These are phyloP conservation scores for Amphiura filiformis DNA, from an alignment of 35 echinoderm and acorn worm genomes.

Conservation along the genomic window DNA sequence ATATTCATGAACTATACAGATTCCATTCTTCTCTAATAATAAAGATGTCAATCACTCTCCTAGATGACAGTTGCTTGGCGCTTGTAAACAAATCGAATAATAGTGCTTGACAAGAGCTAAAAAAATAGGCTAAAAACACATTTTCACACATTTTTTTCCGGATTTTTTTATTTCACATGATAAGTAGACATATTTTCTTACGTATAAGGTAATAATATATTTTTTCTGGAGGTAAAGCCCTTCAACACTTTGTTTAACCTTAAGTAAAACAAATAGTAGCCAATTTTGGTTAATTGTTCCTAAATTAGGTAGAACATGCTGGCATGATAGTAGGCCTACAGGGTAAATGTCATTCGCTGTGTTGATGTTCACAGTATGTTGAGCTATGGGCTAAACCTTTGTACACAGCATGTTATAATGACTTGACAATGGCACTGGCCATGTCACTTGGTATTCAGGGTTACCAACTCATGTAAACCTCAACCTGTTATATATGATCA, in stretches of 20 bases:
- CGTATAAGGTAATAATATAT: too few species aligned
- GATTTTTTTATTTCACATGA: too few species aligned
- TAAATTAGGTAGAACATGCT: neutral
- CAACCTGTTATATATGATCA: neutral
- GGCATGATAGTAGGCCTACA: neutral
- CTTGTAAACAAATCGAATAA: too few species aligned
- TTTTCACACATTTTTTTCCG: too few species aligned
- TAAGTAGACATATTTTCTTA: too few species aligned
- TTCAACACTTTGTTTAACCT: too few species aligned
- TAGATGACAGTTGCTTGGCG: too few species aligned
- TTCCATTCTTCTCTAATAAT: too few species aligned
- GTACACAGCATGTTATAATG: neutral
- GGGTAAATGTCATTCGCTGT: neutral
- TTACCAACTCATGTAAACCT: neutral
- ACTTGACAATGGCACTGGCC: neutral
- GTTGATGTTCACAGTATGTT: neutral
- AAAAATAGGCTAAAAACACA: too few species aligned
- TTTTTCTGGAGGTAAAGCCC: too few species aligned
- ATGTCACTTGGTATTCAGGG: neutral
- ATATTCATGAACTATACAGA: neutral
- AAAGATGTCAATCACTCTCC: too few species aligned
- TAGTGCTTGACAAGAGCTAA: too few species aligned
- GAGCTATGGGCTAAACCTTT: neutral
- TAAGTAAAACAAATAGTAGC: neutral
- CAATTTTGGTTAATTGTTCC: neutral